These are phyloP conservation scores for Pyrrhosoma nymphula DNA, from an alignment of 2,888 invertebrate species.

Conservation along the genomic window DNA sequence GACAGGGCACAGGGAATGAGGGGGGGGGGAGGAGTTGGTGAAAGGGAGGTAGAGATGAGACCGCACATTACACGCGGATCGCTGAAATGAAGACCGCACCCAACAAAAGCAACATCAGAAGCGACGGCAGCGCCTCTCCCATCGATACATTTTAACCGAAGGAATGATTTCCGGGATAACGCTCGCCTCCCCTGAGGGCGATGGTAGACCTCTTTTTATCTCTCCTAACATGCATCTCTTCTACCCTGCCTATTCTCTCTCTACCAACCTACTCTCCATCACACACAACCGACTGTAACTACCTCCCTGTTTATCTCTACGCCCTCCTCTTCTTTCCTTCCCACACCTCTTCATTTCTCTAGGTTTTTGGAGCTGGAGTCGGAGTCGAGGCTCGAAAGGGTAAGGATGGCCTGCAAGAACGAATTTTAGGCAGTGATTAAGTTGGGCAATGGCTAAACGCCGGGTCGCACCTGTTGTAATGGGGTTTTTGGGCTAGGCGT, in stretches of 20 bases:
- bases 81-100: constrained; percentile 56
- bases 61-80: neutral
- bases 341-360: neutral
- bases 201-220: neutral
- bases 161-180: constrained; percentile 2
- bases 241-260: neutral
- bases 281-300: neutral
- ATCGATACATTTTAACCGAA: neutral
- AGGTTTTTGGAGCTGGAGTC: no score
- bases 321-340: neutral
- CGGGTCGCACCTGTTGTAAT: no score
- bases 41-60: neutral
- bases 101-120: constrained; percentile 23
- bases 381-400: no score
- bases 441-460: no score
- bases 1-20: neutral
- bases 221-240: neutral
- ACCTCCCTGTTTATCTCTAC: no score
- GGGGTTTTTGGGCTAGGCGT: no score
- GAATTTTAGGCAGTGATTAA: no score
- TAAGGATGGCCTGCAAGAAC: no score
- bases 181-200: neutral
- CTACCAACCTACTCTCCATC: neutral
- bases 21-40: neutral
- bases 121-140: constrained; percentile 5